Evolutionary conservation across 2,113 vertebrate genomes (phyloP), one percentile per base, ranked within the genome.

Genomic region (Heterocephalus glaber): DNA sequence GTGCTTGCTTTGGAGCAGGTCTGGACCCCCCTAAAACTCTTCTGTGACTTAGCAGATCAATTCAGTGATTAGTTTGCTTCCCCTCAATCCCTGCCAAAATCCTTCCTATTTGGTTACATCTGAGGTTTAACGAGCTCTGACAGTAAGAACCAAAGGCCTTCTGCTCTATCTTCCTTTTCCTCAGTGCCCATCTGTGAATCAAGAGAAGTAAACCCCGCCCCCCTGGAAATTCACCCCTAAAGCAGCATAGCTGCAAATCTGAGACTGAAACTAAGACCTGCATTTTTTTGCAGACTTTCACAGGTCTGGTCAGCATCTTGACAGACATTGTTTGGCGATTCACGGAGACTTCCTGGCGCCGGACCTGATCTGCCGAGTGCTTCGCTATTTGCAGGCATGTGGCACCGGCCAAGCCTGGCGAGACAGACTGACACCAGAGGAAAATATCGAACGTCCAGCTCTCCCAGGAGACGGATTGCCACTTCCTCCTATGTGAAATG

Each of bases 261-360:
- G 14, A 58, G 90, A 74, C 10, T 91, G 70, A 85, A 5, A 56
- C n/a, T 90, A 91, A 93, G 28, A 54, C 38, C 11, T 89, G 2
- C 44, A 83, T 96, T 89, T 97, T 95, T 83, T 95, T 61, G 90
- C 94, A 99, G 98, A 99, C 94, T 19, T 98, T 99, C 95, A 98
- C 98, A 0, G 98, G 98, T 52, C 96, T 99, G 84, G 97, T 99
- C 95, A 99, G 98, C 96, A 98, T 99, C 94, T 87, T 99, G 98
- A 99, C 98, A 4, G 98, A 98, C 74, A 98, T 99, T 3, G 98
- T 98, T 19, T 99, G 98, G 98, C 96, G 98, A 89, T 98, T 98
- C 98, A 98, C 98, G 98, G 98, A 68, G 98, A 99, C 76, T 99
- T 99, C 93, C 94, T 98, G 97, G 98, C 98, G 26, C 98, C 98